Evolutionary conservation across 2,113 vertebrate species (phyloP).

Genomic region (Clarias macrocephalus): DNA sequence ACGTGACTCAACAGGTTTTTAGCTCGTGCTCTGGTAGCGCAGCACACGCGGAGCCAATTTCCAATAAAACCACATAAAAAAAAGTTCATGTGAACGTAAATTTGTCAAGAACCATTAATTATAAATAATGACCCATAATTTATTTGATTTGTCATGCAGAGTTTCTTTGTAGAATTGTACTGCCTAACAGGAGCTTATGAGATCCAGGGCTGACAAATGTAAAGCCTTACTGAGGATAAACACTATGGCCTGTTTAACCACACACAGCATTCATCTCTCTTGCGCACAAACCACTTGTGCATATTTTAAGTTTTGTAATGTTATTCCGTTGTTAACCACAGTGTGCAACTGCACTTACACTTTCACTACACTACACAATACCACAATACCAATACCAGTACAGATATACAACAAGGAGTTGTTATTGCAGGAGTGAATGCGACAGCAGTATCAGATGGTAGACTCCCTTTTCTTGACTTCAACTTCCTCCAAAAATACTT

Average conservation of each 20-base stretch:
- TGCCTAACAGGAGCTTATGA: background rate
- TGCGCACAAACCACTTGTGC: too few species aligned
- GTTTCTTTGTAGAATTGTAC: background rate
- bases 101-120: background rate
- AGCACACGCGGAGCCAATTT: background rate
- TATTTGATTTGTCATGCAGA: background rate
- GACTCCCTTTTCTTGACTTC: too few species aligned
- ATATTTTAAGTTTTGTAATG: too few species aligned
- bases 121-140: conserved; percentile 9
- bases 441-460: too few species aligned
- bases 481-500: too few species aligned
- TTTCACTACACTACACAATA: too few species aligned
- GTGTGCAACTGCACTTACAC: too few species aligned
- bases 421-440: too few species aligned
- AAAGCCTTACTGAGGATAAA: background rate
- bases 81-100: background rate
- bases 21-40: background rate
- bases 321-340: too few species aligned
- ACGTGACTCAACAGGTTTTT: background rate
- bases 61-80: background rate
- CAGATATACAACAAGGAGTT: too few species aligned
- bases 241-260: background rate
- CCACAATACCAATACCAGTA: too few species aligned
- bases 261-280: too few species aligned
- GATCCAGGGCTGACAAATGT: background rate